These are phyloP conservation scores for Stictonetta naevosa DNA, from an alignment of 2,113 vertebrate species.

Conservation along the genomic window DNA sequence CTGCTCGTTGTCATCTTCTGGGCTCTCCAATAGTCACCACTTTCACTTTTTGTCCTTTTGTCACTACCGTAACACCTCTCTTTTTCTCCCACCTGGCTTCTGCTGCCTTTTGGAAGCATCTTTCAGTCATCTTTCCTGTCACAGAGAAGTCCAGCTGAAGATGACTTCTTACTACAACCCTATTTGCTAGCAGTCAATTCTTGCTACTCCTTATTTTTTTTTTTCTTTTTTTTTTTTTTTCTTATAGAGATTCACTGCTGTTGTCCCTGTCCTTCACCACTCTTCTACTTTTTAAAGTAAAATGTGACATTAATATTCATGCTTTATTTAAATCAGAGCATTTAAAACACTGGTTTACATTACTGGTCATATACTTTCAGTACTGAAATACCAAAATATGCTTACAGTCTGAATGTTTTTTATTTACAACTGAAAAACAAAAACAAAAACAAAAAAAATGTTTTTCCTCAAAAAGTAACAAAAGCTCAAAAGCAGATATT, in stretches of 20 bases:
- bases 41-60: not conserved
- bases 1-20: not conserved
- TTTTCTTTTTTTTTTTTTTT: not conserved
- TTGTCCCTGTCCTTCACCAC: not conserved
- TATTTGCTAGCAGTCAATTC: not conserved
- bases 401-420: not conserved
- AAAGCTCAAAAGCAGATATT: not conserved
- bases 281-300: not conserved
- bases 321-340: not conserved
- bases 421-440: not conserved
- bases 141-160: not conserved
- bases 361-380: not conserved
- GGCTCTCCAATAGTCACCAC: fast-evolving
- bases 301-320: not conserved
- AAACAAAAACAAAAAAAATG: not conserved
- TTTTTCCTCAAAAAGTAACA: not conserved
- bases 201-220: not conserved
- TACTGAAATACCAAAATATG: not conserved
- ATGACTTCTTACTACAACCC: not conserved
- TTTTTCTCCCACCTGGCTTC: not conserved
- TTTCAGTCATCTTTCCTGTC: not conserved
- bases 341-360: not conserved
- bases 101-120: not conserved
- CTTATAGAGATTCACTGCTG: not conserved
- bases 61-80: not conserved